Evolutionary conservation across 2,888 invertebrate species (phyloP).

Genomic region (Endotricha flammealis): DNA sequence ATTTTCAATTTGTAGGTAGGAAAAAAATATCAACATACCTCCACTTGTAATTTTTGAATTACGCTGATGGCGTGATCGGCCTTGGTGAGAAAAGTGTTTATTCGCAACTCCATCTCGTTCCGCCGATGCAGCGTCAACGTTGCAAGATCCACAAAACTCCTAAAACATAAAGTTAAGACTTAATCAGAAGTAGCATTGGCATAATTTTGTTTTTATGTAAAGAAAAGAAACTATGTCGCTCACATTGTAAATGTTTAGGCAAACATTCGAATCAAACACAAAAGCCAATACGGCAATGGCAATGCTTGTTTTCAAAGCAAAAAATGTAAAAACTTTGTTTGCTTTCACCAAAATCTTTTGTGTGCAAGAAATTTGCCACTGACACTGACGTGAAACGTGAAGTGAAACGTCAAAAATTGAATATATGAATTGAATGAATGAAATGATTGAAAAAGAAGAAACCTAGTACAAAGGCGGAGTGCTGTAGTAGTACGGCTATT

Average conservation of each 20-base stretch:
- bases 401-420: too few relatives aligned
- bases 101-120: conserved; percentile 58
- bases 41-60: conserved; percentile 51
- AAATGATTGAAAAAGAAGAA: background rate
- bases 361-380: too few relatives aligned
- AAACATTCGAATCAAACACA: too few relatives aligned
- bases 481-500: background rate
- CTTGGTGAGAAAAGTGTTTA: conserved; percentile 48
- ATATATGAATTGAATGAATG: conserved; percentile 2
- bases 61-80: conserved; percentile 54
- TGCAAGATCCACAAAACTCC: conserved; percentile 65
- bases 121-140: conserved; percentile 57
- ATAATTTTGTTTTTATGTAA: too few relatives aligned
- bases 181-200: too few relatives aligned
- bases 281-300: too few relatives aligned
- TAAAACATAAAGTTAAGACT: conserved; percentile 31
- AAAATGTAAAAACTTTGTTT: too few relatives aligned
- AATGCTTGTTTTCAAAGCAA: background rate
- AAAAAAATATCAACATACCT: conserved; percentile 38
- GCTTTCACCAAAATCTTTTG: too few relatives aligned
- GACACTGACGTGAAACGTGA: too few relatives aligned
- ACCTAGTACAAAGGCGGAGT: background rate
- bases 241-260: too few relatives aligned
- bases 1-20: too few relatives aligned
- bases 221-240: too few relatives aligned